Base-by-base conservation (phyloP, 2,113 vertebrate species). In the Archilochus colubris region DNA sequence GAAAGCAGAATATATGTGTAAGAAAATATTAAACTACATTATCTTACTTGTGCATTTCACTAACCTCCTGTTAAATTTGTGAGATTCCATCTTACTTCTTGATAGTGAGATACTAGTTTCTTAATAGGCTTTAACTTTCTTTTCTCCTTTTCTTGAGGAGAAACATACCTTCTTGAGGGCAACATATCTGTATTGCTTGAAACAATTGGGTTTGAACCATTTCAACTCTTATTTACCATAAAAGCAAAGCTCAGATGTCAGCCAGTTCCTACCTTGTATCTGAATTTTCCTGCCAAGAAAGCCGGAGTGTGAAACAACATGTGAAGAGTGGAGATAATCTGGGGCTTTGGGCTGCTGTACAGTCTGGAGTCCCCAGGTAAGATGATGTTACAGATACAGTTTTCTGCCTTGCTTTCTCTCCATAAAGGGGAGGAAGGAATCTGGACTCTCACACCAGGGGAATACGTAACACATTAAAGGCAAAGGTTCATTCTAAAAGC, bases 401-500 rank as follows among this genome's bases (percentile, higher is more conserved):
- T 40, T 40, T 77, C 48, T 82, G 75, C 31, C 12, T 74, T 31
- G 0, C 25, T 76, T 73, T 70, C 48, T 64, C 10, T 75, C 21
- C 54, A 14, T 75, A 61, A 80, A 78, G 4, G 1, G 14, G 7
- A 58, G 54, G 40, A 86, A 91, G 64, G 64, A 82, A 64, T 61
- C 44, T 51, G 38, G 38, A 9, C 15, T 67, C n/a, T 73, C 1
- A 3, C 79, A 30, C n/a, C 40, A 63, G 87, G 68, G 64, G 93
- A 77, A 61, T 72, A 18, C 0, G 0, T 57, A 88, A 63, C 89
- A 81, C 33, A 0, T 86, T 82, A 81, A 77, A 89, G 79, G 38
- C 72, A 93, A 89, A 86, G 61, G 75, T 86, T 80, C 18, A 12
- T 85, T 89, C 55, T 82, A 68, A 68, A 88, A 94, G 36, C 38